A percentile compares a stretch with the other conserved stretches of the same genome.
These are phyloP conservation scores for Zhuqinia jingwanae DNA, from an alignment of 2,888 invertebrate species.

Conservation along the genomic window DNA sequence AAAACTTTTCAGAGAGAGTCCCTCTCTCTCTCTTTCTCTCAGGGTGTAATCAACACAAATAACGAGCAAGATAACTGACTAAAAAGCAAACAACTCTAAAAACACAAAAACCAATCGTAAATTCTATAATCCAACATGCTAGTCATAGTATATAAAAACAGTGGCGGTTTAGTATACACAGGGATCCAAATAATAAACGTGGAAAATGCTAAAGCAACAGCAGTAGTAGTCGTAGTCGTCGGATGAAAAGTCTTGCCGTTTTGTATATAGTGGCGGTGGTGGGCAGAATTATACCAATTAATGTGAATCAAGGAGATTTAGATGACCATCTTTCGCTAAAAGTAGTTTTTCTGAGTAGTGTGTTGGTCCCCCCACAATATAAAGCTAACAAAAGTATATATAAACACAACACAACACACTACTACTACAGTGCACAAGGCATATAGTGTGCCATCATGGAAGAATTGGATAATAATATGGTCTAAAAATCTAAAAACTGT, in stretches of 20 bases:
- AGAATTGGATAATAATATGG: background rate
- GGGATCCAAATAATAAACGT: background rate
- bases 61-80: conserved; percentile 52
- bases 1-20: conserved; percentile 28
- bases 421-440: too few relatives aligned
- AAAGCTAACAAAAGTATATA: conserved; percentile 17
- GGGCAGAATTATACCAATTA: conserved; percentile 61
- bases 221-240: background rate
- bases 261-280: background rate
- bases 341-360: conserved; percentile 36
- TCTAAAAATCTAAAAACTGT: too few relatives aligned
- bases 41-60: conserved; percentile 53
- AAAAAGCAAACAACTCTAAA: conserved; percentile 49
- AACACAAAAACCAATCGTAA: conserved; percentile 54
- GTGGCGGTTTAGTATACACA: background rate
- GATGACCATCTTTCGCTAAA: conserved; percentile 55
- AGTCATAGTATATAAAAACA: background rate
- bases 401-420: background rate
- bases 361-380: conserved; percentile 17
- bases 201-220: background rate
- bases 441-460: background rate
- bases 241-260: background rate
- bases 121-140: conserved; percentile 43
- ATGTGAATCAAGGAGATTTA: conserved; percentile 68
- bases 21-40: too few relatives aligned